These are phyloP conservation scores for Aleiodes alternator DNA, from an alignment of 2,888 invertebrate genomes.

Conservation along the genomic window DNA sequence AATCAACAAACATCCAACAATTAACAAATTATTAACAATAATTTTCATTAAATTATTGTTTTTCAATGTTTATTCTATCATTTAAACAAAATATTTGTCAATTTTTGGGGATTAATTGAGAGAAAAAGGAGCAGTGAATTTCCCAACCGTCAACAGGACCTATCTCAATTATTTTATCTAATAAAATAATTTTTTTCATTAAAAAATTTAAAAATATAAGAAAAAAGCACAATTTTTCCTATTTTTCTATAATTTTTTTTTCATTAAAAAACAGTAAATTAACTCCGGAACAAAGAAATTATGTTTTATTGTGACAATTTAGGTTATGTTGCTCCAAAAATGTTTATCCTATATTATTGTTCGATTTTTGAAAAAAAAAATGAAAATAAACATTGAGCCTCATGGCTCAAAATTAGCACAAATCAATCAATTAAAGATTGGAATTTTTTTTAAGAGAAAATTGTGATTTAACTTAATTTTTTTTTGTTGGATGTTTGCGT, in stretches of 20 bases:
- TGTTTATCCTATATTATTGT: conserved; percentile 16
- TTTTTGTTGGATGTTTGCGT: conserved; percentile 13
- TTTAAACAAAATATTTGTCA: conserved; percentile 43
- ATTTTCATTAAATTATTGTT: conserved; percentile 38
- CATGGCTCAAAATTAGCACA: too few relatives aligned
- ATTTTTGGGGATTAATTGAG: conserved; percentile 26
- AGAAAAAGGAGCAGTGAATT: conserved; percentile 29
- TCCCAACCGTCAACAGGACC: conserved; percentile 48
- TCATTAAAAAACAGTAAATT: conserved; percentile 25
- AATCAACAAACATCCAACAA: conserved; percentile 68
- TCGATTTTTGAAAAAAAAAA: too few relatives aligned
- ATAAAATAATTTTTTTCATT: not conserved
- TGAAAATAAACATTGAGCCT: too few relatives aligned
- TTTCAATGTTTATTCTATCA: conserved; percentile 38
- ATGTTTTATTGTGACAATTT: not conserved
- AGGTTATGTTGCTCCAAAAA: conserved; percentile 50
- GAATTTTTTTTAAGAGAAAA: not conserved
- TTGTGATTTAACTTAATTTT: not conserved
- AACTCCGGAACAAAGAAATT: not conserved
- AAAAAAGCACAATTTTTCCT: not conserved
- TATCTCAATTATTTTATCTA: not conserved
- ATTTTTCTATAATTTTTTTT: conserved; percentile 22
- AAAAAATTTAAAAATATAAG: not conserved
- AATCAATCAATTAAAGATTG: not conserved
- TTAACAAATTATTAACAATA: conserved; percentile 51